These are phyloP conservation scores for Drosophila monieri DNA, from an alignment of 2,888 invertebrate genomes.

Conservation along the genomic window DNA sequence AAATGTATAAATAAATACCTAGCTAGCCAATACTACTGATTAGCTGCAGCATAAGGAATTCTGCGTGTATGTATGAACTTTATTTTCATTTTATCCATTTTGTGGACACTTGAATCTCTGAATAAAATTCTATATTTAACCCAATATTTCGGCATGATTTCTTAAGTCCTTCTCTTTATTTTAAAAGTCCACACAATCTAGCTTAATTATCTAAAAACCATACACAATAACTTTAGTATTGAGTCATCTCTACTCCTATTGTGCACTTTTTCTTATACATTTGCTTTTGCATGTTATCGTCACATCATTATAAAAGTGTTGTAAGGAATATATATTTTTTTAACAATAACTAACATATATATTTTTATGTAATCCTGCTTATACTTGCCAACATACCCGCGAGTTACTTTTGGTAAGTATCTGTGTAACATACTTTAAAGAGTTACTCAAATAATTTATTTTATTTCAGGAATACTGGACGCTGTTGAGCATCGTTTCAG, in stretches of 20 bases:
- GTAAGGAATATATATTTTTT: neutral
- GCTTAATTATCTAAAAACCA: neutral
- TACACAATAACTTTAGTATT: slow-evolving; percentile 9
- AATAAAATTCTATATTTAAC: slow-evolving; percentile 21
- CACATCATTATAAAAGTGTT: neutral
- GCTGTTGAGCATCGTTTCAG: neutral
- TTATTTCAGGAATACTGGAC: neutral
- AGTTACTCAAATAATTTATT: neutral
- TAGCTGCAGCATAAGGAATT: slow-evolving; percentile 41
- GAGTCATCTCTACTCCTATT: slow-evolving; percentile 11
- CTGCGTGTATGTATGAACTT: slow-evolving; percentile 63
- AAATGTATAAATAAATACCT: slow-evolving; percentile 37
- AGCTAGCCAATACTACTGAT: slow-evolving; percentile 44
- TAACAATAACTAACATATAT: slow-evolving; percentile 5
- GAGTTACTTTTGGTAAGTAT: slow-evolving; percentile 1
- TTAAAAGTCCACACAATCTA: slow-evolving; percentile 19
- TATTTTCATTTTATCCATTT: slow-evolving; percentile 12
- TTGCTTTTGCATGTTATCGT: slow-evolving; percentile 15
- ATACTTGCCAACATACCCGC: neutral
- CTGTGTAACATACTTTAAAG: too few species aligned
- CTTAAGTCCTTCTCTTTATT: slow-evolving; percentile 46
- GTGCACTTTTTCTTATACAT: slow-evolving; percentile 15
- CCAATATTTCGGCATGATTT: slow-evolving; percentile 59
- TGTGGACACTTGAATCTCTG: neutral
- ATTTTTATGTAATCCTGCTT: neutral